Evolutionary conservation across 1,140 invertebrate species (phyloP), one percentile per base, ranked within the genome.

Genomic region (Calephelis virginiensis): DNA sequence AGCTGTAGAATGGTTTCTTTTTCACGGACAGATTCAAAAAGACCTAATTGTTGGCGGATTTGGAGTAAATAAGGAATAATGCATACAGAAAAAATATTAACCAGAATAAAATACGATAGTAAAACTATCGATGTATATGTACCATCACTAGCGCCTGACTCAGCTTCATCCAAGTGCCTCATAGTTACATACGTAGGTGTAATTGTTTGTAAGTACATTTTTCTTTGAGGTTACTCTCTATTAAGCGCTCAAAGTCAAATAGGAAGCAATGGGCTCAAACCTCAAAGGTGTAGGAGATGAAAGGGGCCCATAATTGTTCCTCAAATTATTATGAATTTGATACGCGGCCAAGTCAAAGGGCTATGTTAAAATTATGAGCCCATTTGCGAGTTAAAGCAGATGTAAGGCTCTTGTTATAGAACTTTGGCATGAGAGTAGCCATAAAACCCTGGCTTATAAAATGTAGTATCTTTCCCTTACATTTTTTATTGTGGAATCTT

Each of bases 191-290:
- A 89, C 82, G 76, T 89, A 90, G 80, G 82, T 85, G 83, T 90
- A 89, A 89, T 90, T 88, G 86, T 87, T 86, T 82, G 82, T 78
- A 84, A 89, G 88, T 89, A 89, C 84, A 90, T 90, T 90, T 90
- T 90, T 90, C 88, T 90, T 90, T 90, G 88, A 90, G 83, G 88
- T 90, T 86, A 90, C 85, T 90, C 87, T 87, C 86, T 89, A 90
- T 90, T 90, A 90, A 84, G 81, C 76, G 79, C 85, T 87, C 81
- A 78, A 85, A 89, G 82, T 83, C 78, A 89, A 90, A 90, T 90
- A 83, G 84, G 79, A 83, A 78, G 86, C 81, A 87, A 84, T 87
- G 82, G 77, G 73, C 71, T 80, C 71, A 65, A 75, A 74, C 80
- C 81, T 81, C 85, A 90, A 90, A 89, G 85, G 86, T 87, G 82